These are phyloP conservation scores for Umimayanthus kanabou DNA, from an alignment of 92 coral and sea anemone species.

Conservation along the genomic window DNA sequence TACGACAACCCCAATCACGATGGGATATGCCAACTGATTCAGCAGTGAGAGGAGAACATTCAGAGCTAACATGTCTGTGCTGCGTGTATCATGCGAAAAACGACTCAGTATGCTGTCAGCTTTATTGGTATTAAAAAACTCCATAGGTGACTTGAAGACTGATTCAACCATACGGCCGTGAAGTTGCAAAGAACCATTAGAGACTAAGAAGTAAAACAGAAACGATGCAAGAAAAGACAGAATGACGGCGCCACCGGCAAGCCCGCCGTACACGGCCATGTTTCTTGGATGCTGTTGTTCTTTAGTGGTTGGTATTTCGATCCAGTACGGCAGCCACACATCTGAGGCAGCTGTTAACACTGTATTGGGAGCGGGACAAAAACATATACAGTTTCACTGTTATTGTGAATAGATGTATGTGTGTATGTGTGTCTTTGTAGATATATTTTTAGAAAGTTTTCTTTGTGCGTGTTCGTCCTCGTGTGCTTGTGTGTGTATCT, in stretches of 20 bases:
- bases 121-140: neutral
- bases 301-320: neutral
- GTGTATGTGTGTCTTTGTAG: no score
- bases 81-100: neutral
- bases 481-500: no score
- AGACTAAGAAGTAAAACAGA: neutral
- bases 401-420: no score
- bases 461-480: no score
- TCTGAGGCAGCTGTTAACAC: constrained; percentile 20
- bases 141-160: neutral
- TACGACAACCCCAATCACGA: neutral
- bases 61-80: neutral
- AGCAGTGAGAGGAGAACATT: neutral
- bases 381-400: no score
- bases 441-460: no score
- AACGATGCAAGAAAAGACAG: neutral
- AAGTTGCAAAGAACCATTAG: neutral
- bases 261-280: neutral
- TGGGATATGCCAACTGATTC: neutral
- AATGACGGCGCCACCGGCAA: neutral
- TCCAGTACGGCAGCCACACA: constrained; percentile 27
- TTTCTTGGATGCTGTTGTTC: constrained; percentile 3
- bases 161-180: constrained; percentile 7
- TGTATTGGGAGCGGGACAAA: neutral
- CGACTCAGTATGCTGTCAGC: neutral